Base-by-base conservation (phyloP, 2,113 vertebrate genomes). In the Daubentonia madagascariensis region DNA sequence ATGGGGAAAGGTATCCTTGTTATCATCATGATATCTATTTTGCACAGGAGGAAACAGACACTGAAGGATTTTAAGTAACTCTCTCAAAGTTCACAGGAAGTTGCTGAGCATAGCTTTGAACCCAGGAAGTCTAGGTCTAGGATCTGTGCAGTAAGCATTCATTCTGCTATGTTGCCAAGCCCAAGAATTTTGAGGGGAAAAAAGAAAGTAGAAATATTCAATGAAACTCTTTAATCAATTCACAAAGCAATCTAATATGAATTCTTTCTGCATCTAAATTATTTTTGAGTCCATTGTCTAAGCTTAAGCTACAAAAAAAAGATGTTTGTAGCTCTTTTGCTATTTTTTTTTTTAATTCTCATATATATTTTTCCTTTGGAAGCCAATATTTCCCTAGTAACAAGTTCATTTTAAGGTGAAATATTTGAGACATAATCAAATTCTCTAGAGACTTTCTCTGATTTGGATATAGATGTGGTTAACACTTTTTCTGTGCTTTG, bases 401-500 rank as follows among this genome's bases (percentile, higher is more conserved):
- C 25, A 96, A 85, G 40, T 63, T 95, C 28, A 93, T 54, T 59
- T 83, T 90, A 88, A 93, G 63, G 57, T 80, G 30, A 97, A 93
- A 8, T 78, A 40, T 3, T 13, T 37, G 16, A 79, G 45, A 84
- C 22, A 68, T 37, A 83, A 13, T 83, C 54, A 57, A 92, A 92
- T 17, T 92, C 10, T 68, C 23, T 65, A 22, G 72, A 78, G 22
- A 80, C 23, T 0, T 48, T 70, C 6, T 78, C 12, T 63, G 13
- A 5, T 73, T 84, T 61, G 32, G 5, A 43, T 76, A 59, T 37
- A 76, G 14, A 92, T 59, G 20, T 25, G 1, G 14, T 73, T 32
- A 40, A 78, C 48, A 76, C 10, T 61, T 50, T 78, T 86, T 85
- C 78, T 80, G 1, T 40, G 17, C 10, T 23, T 89, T 84, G 14